These are phyloP conservation scores for Pemphigus obesinymphae DNA, from an alignment of 1,140 invertebrate species.

Conservation along the genomic window DNA sequence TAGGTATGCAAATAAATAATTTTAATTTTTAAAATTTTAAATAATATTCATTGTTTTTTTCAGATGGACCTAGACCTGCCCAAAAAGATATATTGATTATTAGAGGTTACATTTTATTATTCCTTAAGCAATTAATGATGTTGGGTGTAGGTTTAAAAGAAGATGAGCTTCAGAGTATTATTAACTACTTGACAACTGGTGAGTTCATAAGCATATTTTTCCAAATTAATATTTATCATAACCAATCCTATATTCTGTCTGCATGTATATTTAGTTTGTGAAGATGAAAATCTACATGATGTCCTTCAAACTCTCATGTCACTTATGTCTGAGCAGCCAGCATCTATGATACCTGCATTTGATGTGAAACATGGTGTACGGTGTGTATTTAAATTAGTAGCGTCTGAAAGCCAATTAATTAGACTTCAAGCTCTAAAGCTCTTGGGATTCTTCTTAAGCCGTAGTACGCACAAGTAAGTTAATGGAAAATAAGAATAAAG, in stretches of 20 bases:
- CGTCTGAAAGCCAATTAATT: conserved; percentile 91
- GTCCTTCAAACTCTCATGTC: conserved; percentile 95
- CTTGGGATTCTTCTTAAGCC: conserved; percentile 88
- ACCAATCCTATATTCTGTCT: background rate
- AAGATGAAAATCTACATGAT: conserved; percentile 98
- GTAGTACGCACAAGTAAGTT: conserved; percentile 89
- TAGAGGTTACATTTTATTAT: conserved; percentile 89
- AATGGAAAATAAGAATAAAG: background rate
- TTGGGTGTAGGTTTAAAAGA: conserved; percentile 95
- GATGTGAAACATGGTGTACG: conserved; percentile 94
- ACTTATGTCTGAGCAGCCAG: conserved; percentile 95
- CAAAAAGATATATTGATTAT: conserved; percentile 92
- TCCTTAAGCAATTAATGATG: conserved; percentile 94
- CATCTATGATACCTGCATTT: conserved; percentile 97
- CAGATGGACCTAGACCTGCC: conserved; percentile 87
- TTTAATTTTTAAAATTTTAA: background rate
- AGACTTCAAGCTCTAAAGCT: conserved; percentile 92
- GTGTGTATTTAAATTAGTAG: conserved; percentile 93
- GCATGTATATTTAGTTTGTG: conserved; percentile 42
- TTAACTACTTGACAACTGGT: conserved; percentile 96
- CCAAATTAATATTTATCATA: background rate
- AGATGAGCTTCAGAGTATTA: conserved; percentile 95
- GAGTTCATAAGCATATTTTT: no score
- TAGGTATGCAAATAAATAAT: conserved; percentile 62
- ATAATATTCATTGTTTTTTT: conserved; percentile 45